Evolutionary conservation across 2,113 vertebrate genomes (phyloP).

Genomic region (Balaeniceps rex): DNA sequence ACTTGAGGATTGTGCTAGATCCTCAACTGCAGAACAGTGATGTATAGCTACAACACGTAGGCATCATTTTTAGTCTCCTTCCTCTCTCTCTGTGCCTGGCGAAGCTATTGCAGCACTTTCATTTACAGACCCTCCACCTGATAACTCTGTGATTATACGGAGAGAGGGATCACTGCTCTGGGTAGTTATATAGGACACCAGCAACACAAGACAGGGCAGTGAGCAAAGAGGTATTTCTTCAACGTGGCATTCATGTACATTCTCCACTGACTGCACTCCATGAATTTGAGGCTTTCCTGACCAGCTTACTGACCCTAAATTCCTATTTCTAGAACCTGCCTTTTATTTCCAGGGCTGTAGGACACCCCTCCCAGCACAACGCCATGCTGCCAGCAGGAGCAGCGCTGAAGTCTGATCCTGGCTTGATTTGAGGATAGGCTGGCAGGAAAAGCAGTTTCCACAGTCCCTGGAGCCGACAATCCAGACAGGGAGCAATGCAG

Average conservation of each 20-base stretch:
- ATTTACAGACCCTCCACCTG: background rate
- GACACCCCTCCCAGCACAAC: rapidly evolving
- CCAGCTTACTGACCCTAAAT: background rate
- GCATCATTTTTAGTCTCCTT: background rate
- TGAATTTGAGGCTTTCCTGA: background rate
- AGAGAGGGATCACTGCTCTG: background rate
- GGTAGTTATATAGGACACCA: background rate
- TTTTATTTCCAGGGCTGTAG: background rate
- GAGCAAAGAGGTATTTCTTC: background rate
- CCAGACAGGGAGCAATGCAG: rapidly evolving
- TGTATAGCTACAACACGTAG: background rate
- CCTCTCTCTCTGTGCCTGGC: background rate
- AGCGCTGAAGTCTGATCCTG: rapidly evolving
- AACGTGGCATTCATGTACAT: background rate
- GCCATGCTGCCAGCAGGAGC: background rate
- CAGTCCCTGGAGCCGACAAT: background rate
- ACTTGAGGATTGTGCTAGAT: background rate
- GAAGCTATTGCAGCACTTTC: background rate
- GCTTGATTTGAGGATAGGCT: background rate
- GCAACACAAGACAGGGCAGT: background rate
- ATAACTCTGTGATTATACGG: background rate
- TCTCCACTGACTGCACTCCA: background rate
- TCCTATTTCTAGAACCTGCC: background rate
- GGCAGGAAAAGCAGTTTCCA: background rate
- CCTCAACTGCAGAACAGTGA: background rate